phyloP scores from a whole-genome alignment of 2,113 vertebrate species.

The Nerophis ophidion region DNA sequence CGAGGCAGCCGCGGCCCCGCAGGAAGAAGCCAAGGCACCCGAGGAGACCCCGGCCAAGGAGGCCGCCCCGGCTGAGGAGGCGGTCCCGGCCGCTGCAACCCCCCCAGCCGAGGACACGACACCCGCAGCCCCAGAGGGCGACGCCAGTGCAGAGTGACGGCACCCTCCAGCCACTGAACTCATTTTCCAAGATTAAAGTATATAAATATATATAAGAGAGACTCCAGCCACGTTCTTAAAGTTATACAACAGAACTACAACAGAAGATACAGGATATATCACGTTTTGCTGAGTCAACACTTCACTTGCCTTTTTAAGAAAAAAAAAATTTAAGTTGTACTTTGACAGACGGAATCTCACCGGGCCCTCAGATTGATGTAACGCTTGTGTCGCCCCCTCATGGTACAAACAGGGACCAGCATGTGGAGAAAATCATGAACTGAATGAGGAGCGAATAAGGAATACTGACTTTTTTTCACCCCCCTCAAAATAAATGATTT shows the following conservation, averaged over 20 bases:
- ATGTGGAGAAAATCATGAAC: conserved; percentile 49
- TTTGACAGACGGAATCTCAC: conserved; percentile 60
- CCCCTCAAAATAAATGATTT: conserved; percentile 45
- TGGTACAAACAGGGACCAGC: conserved; percentile 57
- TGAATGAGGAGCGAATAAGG: conserved; percentile 61
- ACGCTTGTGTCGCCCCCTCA: conserved; percentile 49
- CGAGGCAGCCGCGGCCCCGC: conserved; percentile 45
- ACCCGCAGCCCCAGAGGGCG: conserved; percentile 64
- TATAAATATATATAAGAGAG: conserved; percentile 79
- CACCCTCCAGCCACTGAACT: conserved; percentile 61
- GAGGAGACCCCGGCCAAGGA: conserved; percentile 63
- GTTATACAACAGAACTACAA: conserved; percentile 68
- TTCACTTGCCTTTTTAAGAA: conserved; percentile 69
- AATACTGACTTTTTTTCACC: conserved; percentile 64
- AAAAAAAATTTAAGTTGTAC: conserved; percentile 17
- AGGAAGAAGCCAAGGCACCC: conserved; percentile 51
- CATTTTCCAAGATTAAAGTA: conserved; percentile 76
- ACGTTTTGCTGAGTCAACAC: conserved; percentile 70
- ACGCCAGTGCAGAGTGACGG: conserved; percentile 80
- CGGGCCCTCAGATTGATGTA: conserved; percentile 55
- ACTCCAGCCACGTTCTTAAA: conserved; percentile 74
- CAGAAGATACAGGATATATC: conserved; percentile 69
- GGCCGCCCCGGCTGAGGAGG: conserved; percentile 54
- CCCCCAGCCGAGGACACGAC: conserved; percentile 61
- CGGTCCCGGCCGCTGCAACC: conserved; percentile 12